These are phyloP conservation scores for Pollenia griseotomentosa DNA, from an alignment of 2,888 invertebrate species.

Conservation along the genomic window DNA sequence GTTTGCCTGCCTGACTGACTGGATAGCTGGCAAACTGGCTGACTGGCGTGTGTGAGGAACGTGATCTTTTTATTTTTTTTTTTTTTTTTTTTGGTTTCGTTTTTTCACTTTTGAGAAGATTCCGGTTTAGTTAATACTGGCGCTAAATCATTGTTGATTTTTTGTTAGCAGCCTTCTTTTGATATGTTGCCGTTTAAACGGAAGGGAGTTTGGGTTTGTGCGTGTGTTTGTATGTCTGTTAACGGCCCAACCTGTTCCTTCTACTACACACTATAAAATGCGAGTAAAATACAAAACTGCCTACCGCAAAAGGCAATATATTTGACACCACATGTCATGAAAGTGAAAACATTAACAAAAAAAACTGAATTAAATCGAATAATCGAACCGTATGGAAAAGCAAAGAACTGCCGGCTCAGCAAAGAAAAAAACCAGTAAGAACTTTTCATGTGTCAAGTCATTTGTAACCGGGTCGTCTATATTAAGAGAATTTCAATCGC, in stretches of 20 bases:
- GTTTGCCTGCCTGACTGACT: conserved; percentile 31
- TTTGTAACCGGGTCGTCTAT: conserved; percentile 21
- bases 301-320: conserved; percentile 69
- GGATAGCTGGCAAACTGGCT: conserved; percentile 7
- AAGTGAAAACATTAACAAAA: conserved; percentile 69
- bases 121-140: conserved; percentile 72
- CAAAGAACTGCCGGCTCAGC: not conserved
- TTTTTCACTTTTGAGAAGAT: conserved; percentile 59
- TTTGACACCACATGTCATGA: conserved; percentile 71
- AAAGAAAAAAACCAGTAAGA: not conserved
- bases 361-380: conserved; percentile 31
- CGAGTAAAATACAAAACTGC: conserved; percentile 45
- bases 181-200: conserved; percentile 45
- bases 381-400: not conserved
- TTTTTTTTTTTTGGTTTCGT: conserved; percentile 45
- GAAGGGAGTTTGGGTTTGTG: conserved; percentile 45
- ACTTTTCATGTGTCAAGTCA: conserved; percentile 34
- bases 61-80: conserved; percentile 48
- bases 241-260: conserved; percentile 72
- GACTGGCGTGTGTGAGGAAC: conserved; percentile 70
- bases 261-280: conserved; percentile 36
- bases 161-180: conserved; percentile 64
- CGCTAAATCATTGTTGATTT: conserved; percentile 70
- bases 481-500: conserved; percentile 21
- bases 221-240: conserved; percentile 30